Conservation (phyloP, 2,113 vertebrate species). For the Hippocampus mohnikei region DNA sequence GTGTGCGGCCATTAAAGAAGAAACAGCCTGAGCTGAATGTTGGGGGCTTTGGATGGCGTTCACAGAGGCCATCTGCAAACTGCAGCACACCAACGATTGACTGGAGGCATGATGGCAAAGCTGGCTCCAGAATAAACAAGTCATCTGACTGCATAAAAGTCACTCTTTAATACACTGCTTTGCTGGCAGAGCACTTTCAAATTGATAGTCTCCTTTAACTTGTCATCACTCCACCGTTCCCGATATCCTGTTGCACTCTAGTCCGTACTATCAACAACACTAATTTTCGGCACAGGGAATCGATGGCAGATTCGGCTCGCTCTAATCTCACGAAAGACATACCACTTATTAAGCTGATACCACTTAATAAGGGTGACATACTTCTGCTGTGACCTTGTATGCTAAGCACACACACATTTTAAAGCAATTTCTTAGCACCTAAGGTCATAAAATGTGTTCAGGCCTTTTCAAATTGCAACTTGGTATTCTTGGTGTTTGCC, state of each 20-base stretch:
- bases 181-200: conserved; percentile 28
- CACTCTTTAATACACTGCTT: conserved; percentile 36
- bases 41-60: conserved; percentile 60
- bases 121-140: conserved; percentile 62
- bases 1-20: conserved; percentile 62
- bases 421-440: no score
- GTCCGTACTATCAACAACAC: conserved; percentile 41
- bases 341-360: conserved; percentile 48
- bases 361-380: conserved; percentile 53
- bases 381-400: conserved; percentile 37
- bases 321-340: conserved; percentile 48
- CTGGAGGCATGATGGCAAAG: conserved; percentile 56
- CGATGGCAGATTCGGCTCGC: conserved; percentile 38
- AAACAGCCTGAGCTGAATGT: conserved; percentile 59
- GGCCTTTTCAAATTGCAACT: no score
- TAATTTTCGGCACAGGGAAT: conserved; percentile 41
- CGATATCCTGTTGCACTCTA: conserved; percentile 38
- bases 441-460: no score
- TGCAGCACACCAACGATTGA: conserved; percentile 55
- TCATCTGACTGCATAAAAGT: conserved; percentile 60
- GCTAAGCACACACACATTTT: conserved; percentile 13
- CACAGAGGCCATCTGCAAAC: conserved; percentile 70
- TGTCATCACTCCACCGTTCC: conserved; percentile 56
- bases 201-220: conserved; percentile 55
- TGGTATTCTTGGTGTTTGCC: no score